Percentiles rank a stretch among this genome's conserved stretches.
Conservation (phyloP, 2,113 vertebrate species). For the Pterocles gutturalis region DNA sequence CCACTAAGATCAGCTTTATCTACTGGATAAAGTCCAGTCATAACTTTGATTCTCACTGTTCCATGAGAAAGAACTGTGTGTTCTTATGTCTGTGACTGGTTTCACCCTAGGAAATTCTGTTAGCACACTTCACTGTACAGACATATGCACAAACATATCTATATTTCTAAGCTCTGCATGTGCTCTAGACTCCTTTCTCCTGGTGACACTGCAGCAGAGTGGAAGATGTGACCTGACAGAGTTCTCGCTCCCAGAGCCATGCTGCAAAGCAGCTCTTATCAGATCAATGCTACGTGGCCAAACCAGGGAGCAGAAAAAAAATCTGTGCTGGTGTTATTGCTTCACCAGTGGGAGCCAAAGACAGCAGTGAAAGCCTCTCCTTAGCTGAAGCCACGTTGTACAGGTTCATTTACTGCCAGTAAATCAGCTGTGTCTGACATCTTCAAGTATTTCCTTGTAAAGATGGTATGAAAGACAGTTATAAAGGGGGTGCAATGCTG, state of each 20-base stretch:
- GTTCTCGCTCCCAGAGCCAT: neutral
- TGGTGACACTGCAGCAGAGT: rapidly evolving
- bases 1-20: neutral
- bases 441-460: neutral
- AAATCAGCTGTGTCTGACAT: neutral
- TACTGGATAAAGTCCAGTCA: neutral
- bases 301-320: neutral
- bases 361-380: neutral
- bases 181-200: neutral
- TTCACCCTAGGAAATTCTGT: neutral
- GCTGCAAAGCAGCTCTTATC: neutral
- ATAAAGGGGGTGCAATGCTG: neutral
- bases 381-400: neutral
- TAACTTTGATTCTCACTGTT: neutral
- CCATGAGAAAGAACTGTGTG: neutral
- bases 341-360: neutral
- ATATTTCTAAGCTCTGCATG: neutral
- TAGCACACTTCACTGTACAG: neutral
- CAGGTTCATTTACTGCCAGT: neutral
- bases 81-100: neutral
- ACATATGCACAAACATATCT: neutral
- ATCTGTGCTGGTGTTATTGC: neutral
- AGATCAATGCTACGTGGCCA: neutral
- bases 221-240: neutral
- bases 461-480: neutral